Evolutionary conservation across 2,888 invertebrate species (phyloP).

Genomic region (Sclerodermus sp.): DNA sequence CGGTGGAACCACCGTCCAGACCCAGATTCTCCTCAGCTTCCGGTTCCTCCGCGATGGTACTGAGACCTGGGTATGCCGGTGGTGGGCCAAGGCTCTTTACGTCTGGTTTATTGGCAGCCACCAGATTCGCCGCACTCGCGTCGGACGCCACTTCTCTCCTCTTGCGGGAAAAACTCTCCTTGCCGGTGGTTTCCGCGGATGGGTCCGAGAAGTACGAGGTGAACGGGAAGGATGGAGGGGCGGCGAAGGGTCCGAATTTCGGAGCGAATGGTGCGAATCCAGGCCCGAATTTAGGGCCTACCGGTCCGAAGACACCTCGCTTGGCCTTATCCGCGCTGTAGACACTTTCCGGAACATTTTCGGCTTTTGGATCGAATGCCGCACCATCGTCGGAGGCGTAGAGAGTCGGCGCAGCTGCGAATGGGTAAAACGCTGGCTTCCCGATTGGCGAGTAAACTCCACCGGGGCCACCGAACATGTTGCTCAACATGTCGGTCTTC

Average conservation of each 20-base stretch:
- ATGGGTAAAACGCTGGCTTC: not conserved
- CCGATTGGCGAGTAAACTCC: slow-evolving; percentile 11
- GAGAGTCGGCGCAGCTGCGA: not conserved
- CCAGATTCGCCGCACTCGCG: too few relatives aligned
- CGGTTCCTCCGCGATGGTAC: slow-evolving; percentile 39
- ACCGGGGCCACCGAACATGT: slow-evolving; percentile 40
- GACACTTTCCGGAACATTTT: not conserved
- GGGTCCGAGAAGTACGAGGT: too few relatives aligned
- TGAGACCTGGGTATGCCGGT: slow-evolving; percentile 39
- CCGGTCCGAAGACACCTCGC: slow-evolving; percentile 33
- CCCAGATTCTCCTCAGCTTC: slow-evolving; percentile 17
- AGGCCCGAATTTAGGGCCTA: slow-evolving; percentile 14
- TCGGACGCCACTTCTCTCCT: slow-evolving; percentile 17
- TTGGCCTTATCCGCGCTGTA: slow-evolving; percentile 22
- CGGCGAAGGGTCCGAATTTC: slow-evolving; percentile 2
- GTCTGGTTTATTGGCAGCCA: slow-evolving; percentile 1
- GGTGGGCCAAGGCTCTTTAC: slow-evolving; percentile 28
- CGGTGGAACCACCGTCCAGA: slow-evolving; percentile 1
- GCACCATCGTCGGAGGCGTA: slow-evolving; percentile 1
- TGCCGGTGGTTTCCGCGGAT: too few relatives aligned
- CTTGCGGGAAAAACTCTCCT: slow-evolving; percentile 6
- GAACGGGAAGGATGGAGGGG: not conserved
- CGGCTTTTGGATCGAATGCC: not conserved
- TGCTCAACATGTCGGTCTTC: slow-evolving; percentile 41
- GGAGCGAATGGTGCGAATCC: slow-evolving; percentile 12